Conservation (phyloP, 2,113 vertebrate genomes). For the Platysternon megacephalum region DNA sequence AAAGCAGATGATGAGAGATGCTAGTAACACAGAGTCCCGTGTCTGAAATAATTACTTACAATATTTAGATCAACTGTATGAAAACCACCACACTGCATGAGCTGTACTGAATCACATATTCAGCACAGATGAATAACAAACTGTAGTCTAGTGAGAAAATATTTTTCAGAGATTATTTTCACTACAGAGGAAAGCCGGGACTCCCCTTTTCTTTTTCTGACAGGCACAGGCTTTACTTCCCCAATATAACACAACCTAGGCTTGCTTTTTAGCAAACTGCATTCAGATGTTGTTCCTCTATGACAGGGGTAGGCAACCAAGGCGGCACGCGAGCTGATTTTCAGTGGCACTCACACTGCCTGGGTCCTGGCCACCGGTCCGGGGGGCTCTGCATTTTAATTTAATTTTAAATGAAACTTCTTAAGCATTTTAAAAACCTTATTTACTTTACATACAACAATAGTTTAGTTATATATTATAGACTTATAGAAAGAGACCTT, state of each 20-base stretch:
- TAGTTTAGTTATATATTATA: too few species aligned
- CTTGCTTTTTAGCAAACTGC: conserved; percentile 65
- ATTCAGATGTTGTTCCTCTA: conserved; percentile 72
- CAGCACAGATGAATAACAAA: not conserved
- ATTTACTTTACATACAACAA: too few species aligned
- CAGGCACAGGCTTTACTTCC: conserved; percentile 32
- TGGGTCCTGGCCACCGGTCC: too few species aligned
- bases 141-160: not conserved
- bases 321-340: too few species aligned
- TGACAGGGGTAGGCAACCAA: too few species aligned
- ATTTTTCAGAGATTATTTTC: not conserved
- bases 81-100: not conserved
- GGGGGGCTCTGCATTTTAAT: too few species aligned
- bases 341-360: too few species aligned
- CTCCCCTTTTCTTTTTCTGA: not conserved
- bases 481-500: too few species aligned
- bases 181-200: not conserved
- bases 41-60: not conserved
- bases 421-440: too few species aligned
- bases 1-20: not conserved
- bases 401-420: too few species aligned
- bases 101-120: not conserved
- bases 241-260: conserved; percentile 44
- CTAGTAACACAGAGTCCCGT: not conserved
- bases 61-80: not conserved